A percentile compares a stretch with the other conserved stretches of the same genome.
Evolutionary conservation across 2,888 invertebrate species (phyloP).

Genomic region (Brenthis ino): DNA sequence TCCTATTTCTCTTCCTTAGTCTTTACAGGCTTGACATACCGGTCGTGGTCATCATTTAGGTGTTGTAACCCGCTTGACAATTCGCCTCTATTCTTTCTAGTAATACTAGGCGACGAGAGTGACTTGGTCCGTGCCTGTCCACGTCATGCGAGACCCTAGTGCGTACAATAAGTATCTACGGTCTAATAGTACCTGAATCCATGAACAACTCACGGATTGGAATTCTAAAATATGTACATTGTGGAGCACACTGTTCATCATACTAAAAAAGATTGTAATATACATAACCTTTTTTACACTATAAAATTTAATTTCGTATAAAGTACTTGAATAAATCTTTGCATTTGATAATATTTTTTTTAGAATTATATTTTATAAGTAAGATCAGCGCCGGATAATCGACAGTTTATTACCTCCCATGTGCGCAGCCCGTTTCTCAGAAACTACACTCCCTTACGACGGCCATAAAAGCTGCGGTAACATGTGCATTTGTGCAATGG

Average conservation of each 20-base stretch:
- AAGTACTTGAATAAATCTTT: not conserved
- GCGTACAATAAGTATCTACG: not conserved
- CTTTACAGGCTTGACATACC: no score
- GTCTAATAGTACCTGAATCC: conserved; percentile 7
- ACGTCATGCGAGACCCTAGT: not conserved
- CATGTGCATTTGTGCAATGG: conserved; percentile 62
- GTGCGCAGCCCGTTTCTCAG: conserved; percentile 72
- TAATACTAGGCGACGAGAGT: no score
- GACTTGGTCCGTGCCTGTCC: no score
- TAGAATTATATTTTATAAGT: not conserved
- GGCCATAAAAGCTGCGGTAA: conserved; percentile 77
- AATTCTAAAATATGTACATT: not conserved
- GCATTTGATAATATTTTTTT: not conserved
- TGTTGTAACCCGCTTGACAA: no score
- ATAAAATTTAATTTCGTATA: no score
- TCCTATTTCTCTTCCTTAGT: no score
- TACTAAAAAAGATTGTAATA: no score
- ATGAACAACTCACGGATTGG: conserved; percentile 7
- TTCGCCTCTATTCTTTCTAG: no score
- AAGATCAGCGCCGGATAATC: conserved; percentile 62
- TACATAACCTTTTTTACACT: no score
- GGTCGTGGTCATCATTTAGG: no score
- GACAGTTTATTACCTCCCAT: conserved; percentile 72
- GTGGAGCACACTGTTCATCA: not conserved
- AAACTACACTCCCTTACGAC: conserved; percentile 72